Evolutionary conservation across 2,797 vertebrate species (phyloP).

Genomic region (Pipistrellus pygmaeus): DNA sequence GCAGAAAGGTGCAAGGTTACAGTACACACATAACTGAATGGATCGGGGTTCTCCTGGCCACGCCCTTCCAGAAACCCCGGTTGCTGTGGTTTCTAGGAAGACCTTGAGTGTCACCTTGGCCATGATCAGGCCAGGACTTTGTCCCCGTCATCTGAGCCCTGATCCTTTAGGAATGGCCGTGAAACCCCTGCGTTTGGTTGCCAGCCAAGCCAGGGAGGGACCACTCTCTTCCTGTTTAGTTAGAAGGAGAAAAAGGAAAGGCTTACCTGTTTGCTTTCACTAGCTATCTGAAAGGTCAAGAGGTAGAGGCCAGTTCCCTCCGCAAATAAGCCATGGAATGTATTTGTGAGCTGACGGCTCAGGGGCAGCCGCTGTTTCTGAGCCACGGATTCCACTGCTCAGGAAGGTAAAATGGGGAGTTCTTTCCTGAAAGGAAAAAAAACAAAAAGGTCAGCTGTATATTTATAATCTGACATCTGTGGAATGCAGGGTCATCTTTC

Average conservation of each 20-base stretch:
- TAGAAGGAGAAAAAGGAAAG: slow-evolving; percentile 20
- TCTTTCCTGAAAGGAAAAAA: slow-evolving; percentile 57
- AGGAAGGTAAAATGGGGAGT: slow-evolving; percentile 53
- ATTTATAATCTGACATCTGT: neutral
- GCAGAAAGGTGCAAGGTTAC: slow-evolving; percentile 62
- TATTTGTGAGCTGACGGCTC: slow-evolving; percentile 58
- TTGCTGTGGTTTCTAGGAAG: slow-evolving; percentile 29
- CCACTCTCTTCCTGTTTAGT: slow-evolving; percentile 77
- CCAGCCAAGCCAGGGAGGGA: slow-evolving; percentile 32
- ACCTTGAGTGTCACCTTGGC: neutral
- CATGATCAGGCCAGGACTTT: neutral
- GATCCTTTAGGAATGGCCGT: neutral
- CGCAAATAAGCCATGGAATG: slow-evolving; percentile 65
- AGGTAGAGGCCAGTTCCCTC: slow-evolving; percentile 72
- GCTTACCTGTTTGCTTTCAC: neutral
- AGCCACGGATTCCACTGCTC: slow-evolving; percentile 10
- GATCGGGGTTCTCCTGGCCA: neutral
- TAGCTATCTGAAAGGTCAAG: slow-evolving; percentile 79
- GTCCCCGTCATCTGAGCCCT: neutral
- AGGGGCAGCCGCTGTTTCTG: slow-evolving; percentile 17
- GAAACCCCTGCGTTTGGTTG: neutral
- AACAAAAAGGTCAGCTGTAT: neutral
- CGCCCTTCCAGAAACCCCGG: neutral
- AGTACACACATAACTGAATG: neutral
- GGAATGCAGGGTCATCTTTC: neutral